These are phyloP conservation scores for Eumacrocentrus americanus DNA, from an alignment of 2,888 invertebrate species.

Conservation along the genomic window DNA sequence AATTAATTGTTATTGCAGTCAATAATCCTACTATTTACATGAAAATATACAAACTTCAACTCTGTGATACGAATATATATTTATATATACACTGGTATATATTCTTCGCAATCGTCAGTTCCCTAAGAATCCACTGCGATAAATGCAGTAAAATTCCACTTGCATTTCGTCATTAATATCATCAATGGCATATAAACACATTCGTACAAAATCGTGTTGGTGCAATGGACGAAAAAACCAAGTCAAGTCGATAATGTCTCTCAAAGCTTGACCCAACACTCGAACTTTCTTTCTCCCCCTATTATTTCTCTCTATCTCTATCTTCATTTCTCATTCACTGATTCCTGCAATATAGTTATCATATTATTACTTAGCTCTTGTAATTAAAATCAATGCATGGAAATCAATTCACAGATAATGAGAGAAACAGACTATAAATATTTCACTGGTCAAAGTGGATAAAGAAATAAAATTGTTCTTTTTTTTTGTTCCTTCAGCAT, in stretches of 20 bases:
- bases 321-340: not conserved
- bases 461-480: not conserved
- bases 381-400: too few species aligned
- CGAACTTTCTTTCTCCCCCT: not conserved
- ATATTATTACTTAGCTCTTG: too few species aligned
- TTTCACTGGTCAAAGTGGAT: not conserved
- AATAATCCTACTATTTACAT: not conserved
- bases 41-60: not conserved
- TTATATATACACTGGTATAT: not conserved
- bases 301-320: not conserved
- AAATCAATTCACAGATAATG: too few species aligned
- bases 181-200: conserved; percentile 3
- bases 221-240: not conserved
- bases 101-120: not conserved
- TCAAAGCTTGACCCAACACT: not conserved
- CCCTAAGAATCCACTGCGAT: conserved; percentile 7
- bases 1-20: not conserved
- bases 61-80: not conserved
- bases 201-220: conserved; percentile 1
- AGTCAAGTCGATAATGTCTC: conserved; percentile 9
- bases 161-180: conserved; percentile 18
- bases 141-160: conserved; percentile 26
- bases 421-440: too few species aligned
- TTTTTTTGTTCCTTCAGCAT: conserved; percentile 3
- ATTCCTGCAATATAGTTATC: not conserved